These are phyloP conservation scores for Sycophaga agraensis DNA, from an alignment of 1,140 invertebrate genomes.

Conservation along the genomic window DNA sequence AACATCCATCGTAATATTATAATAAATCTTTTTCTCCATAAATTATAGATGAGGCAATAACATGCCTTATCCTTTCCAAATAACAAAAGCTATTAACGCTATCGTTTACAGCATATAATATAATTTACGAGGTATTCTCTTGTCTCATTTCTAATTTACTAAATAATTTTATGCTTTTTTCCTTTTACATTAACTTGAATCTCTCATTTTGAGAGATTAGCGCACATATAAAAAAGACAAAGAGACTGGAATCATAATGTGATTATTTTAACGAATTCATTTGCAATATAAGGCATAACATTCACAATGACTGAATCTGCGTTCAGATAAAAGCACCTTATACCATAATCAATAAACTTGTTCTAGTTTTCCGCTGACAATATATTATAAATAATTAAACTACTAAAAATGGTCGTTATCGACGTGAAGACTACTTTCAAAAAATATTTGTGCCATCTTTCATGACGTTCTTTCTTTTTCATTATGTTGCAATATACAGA, in stretches of 20 bases:
- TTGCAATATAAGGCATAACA: not conserved
- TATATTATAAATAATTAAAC: no score
- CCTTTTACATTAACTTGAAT: not conserved
- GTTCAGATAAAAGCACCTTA: slow-evolving; percentile 5
- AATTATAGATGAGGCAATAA: not conserved
- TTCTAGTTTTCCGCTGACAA: not conserved
- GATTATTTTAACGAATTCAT: not conserved
- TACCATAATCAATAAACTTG: not conserved
- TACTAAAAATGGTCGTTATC: no score
- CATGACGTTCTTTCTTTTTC: not conserved
- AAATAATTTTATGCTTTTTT: slow-evolving; percentile 12
- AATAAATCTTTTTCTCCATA: slow-evolving; percentile 11
- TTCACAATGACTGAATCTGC: not conserved
- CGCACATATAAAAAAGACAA: not conserved
- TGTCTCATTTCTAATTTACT: slow-evolving; percentile 6
- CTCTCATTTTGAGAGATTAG: not conserved
- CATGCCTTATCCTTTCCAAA: not conserved
- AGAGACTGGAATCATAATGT: not conserved
- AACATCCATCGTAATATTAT: slow-evolving; percentile 2
- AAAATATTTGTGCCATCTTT: slow-evolving; percentile 21
- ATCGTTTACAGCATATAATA: slow-evolving; percentile 11
- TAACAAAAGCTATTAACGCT: slow-evolving; percentile 14
- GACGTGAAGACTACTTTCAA: not conserved
- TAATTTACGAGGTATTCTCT: slow-evolving; percentile 26
- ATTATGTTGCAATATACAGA: slow-evolving; percentile 22